Percentiles rank a stretch among this genome's conserved stretches.
Evolutionary conservation across 2,113 vertebrate species (phyloP).

Genomic region (Salvelinus fontinalis): DNA sequence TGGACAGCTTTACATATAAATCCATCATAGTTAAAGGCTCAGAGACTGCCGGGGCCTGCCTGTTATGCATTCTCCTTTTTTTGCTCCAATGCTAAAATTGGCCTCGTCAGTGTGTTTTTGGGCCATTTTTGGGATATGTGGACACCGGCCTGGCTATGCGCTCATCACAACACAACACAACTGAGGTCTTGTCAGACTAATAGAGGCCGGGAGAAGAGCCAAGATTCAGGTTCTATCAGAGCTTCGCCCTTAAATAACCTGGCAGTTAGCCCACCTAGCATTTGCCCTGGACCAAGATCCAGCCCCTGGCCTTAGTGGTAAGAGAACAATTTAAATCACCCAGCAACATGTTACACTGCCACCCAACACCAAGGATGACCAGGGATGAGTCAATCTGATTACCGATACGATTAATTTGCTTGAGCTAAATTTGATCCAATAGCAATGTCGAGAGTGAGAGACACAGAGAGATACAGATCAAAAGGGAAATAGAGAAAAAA

Average conservation of each 20-base stretch:
- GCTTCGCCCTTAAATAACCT: neutral
- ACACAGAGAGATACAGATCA: neutral
- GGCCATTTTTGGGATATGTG: too few relatives aligned
- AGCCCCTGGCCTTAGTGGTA: neutral
- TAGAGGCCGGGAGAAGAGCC: conserved; percentile 11
- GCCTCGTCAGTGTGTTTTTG: too few relatives aligned
- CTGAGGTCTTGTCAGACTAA: conserved; percentile 12
- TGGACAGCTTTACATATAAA: conserved; percentile 1
- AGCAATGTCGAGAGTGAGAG: neutral
- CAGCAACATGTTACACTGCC: neutral
- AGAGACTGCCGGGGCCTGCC: neutral
- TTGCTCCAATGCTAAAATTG: too few relatives aligned
- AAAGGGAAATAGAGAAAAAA: neutral
- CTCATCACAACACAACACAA: neutral
- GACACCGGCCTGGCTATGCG: neutral
- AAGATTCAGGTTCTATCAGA: neutral
- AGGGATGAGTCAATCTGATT: neutral
- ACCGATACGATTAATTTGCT: neutral
- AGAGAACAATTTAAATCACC: neutral
- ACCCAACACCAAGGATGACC: neutral
- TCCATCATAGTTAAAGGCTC: conserved; percentile 11
- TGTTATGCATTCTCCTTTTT: neutral
- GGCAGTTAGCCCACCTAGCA: neutral
- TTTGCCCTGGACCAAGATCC: neutral
- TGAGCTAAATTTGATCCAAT: neutral